Evolutionary conservation across 2,113 vertebrate genomes (phyloP), one percentile per base, ranked within the genome.

Genomic region (Marmota flaviventris): DNA sequence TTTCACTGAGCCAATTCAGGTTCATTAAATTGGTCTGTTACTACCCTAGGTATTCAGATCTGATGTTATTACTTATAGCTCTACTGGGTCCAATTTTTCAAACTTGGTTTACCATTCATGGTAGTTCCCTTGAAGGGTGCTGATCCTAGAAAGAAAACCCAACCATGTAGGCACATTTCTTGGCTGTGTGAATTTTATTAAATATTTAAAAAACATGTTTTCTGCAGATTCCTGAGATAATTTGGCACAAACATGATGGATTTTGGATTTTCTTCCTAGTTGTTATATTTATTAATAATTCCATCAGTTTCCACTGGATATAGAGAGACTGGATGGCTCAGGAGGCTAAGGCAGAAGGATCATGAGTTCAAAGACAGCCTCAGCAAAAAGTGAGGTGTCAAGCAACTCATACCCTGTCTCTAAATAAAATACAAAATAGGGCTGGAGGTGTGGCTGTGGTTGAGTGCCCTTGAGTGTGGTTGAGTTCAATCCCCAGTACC

Each of bases 11-110:
- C 96, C 94, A 67, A 32, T 95, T 97, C 70, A 94, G 78, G 89
- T 91, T 97, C 95, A 94, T 95, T 96, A 96, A 83, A 94, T 75
- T 65, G 82, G 61, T 96, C 85, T 95, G 85, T 96, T 94, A 88
- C 94, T 95, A 53, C 84, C 84, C n/a, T 42, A 69, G 58, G 37
- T 96, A 53, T 88, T 95, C 75, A 93, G 77, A 83, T 63, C 56
- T 27, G n/a, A 78, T 75, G 20, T 86, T 78, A 78, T 89, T 88
- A 89, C 77, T 93, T 70, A 88, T 8, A 85, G 48, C n/a, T 82
- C 51, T 84, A 9, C 58, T 76, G 82, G 81, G 88, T 75, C 75
- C 48, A 56, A 29, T 77, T 91, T 95, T 97, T 95, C 76, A 93
- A 90, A 72, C 72, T 85, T n/a, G 78, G 45, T 98, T 95, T 85